Percentiles rank a stretch among this genome's conserved stretches.
Evolutionary conservation across 2,888 invertebrate genomes (phyloP).

Genomic region (Eutolmus rufibarbis): DNA sequence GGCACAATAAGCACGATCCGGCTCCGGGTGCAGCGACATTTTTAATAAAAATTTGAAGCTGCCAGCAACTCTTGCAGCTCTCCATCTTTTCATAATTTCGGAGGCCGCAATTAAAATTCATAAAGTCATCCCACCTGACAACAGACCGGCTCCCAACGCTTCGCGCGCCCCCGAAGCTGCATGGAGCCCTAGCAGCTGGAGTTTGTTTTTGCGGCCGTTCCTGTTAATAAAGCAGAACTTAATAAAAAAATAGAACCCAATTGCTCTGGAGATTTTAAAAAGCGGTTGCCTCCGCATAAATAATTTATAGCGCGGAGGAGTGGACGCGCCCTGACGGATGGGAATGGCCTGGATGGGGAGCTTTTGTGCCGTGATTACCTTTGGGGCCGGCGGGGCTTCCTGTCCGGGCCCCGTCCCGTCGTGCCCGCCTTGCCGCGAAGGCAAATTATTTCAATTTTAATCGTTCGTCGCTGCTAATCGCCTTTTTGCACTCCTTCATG

Average conservation of each 20-base stretch:
- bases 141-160: not conserved
- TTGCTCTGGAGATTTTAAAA: not conserved
- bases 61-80: not conserved
- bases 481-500: not conserved
- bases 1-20: not conserved
- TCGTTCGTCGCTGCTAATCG: not conserved
- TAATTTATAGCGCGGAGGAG: not conserved
- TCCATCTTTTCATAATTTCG: not conserved
- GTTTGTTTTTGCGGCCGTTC: not conserved
- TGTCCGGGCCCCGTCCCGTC: not conserved
- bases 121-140: not conserved
- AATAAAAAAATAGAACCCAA: not conserved
- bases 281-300: not conserved
- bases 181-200: not conserved
- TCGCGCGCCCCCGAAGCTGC: not conserved
- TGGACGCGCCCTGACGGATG: not conserved
- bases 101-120: slow-evolving; percentile 9
- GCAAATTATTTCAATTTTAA: slow-evolving; percentile 1
- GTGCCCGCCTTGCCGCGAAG: not conserved
- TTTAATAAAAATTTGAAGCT: not conserved
- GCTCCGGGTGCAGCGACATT: not conserved
- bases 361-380: not conserved
- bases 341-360: not conserved
- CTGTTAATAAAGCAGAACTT: not conserved
- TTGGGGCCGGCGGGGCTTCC: not conserved